These are phyloP conservation scores for Campylorhamphus procurvoides DNA, from an alignment of 2,113 vertebrate species.

Conservation along the genomic window DNA sequence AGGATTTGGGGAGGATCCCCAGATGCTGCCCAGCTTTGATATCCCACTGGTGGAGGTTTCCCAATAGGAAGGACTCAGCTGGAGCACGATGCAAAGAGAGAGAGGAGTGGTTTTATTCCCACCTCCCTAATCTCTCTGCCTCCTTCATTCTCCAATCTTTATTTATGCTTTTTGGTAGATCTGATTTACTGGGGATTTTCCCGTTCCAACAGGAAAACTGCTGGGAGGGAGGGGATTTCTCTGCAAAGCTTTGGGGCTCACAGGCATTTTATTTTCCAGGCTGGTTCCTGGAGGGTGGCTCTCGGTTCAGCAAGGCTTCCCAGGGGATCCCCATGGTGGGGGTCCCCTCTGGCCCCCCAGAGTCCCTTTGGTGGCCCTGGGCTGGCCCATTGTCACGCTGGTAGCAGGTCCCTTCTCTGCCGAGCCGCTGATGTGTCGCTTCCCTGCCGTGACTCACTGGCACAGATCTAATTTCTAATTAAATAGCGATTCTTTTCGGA, in stretches of 20 bases:
- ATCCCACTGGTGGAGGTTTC: background rate
- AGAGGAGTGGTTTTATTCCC: background rate
- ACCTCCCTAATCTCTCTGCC: background rate
- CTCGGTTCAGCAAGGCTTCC: background rate
- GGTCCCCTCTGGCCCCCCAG: background rate
- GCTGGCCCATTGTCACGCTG: background rate
- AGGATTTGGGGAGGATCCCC: background rate
- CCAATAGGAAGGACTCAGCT: accelerated
- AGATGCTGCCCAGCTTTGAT: background rate
- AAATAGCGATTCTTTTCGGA: constrained; percentile 24
- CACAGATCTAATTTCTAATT: constrained; percentile 34
- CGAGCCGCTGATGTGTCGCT: background rate
- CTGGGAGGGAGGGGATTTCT: constrained; percentile 4
- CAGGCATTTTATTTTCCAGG: background rate
- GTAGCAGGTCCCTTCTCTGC: background rate
- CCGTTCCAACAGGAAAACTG: background rate
- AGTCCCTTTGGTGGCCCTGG: background rate
- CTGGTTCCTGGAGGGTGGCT: background rate
- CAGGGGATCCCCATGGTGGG: background rate
- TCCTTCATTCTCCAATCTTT: background rate
- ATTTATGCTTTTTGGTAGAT: background rate
- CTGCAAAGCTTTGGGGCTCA: background rate
- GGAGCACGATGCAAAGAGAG: accelerated
- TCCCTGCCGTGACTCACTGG: constrained; percentile 11
- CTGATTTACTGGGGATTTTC: constrained; percentile 34